Evolutionary conservation across 2,888 invertebrate genomes (phyloP), one percentile per base, ranked within the genome.

Genomic region (Bugula neritina): DNA sequence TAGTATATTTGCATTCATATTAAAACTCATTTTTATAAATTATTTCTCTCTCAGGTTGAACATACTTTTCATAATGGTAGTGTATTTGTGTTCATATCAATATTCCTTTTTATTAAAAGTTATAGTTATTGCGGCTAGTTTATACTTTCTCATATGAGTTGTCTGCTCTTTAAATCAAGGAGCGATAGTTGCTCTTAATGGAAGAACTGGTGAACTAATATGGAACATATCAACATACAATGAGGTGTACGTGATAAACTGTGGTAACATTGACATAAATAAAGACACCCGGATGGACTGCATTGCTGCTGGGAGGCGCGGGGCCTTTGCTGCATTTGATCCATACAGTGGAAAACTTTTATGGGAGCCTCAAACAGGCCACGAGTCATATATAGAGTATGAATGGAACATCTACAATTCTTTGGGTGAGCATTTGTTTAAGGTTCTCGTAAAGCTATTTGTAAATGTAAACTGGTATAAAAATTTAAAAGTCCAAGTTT

Each of bases 231-330:
- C 74, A 2, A 76, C 77, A 2, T 74, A 78, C 54, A 76, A 78
- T 17, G 77, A 76, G 1, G 74, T 79, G 1, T 76, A 81, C 71
- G 76, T 78, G 54, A 72, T 81, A 21, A 79, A 79, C 71, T 83
- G 83, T 77, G 76, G 77, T 17, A 76, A 76, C 25, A 75, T 81
- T 71, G 83, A 83, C 71, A 73, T 82, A 25, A 78, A 82, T 73
- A 74, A 75, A 10, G 84, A 84, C 74, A 80, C 80, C 0, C 73
- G 74, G 25, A 72, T 69, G 3, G 83, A 84, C 75, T 84, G 84
- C 74, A 77, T 84, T 31, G 78, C 77, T 5, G 76, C 79, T 52
- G 83, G 84, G 0, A 75, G 81, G 63, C 74, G 77, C 69, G 76
- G 77, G 0, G 75, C 78, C 0, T 57, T 79, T 25, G 75, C 79